These are phyloP conservation scores for Pelobates cultripes DNA, from an alignment of 2,797 vertebrate genomes.

Conservation along the genomic window DNA sequence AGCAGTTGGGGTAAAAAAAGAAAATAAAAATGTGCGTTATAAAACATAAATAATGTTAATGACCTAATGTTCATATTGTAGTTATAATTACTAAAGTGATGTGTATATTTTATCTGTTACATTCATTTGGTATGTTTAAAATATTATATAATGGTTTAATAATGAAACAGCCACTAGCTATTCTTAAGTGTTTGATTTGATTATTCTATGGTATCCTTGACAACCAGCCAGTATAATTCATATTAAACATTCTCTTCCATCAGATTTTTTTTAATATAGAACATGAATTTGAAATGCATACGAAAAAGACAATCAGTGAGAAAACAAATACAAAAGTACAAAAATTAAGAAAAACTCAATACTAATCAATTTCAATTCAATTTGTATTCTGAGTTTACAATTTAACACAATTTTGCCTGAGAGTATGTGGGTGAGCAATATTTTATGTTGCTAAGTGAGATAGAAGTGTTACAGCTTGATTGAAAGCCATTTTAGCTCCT, in stretches of 20 bases:
- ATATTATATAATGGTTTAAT: slow-evolving; percentile 42
- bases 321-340: slow-evolving; percentile 54
- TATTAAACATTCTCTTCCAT: slow-evolving; percentile 64
- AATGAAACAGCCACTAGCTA: slow-evolving; percentile 28
- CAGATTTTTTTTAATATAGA: slow-evolving; percentile 61
- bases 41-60: background rate
- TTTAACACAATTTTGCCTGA: slow-evolving; percentile 39
- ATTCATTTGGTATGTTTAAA: slow-evolving; percentile 36
- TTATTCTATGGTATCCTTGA: slow-evolving; percentile 55
- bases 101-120: slow-evolving; percentile 2
- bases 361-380: slow-evolving; percentile 60
- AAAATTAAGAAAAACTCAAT: slow-evolving; percentile 47
- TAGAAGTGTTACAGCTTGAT: slow-evolving; percentile 38
- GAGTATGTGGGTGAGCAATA: slow-evolving; percentile 42
- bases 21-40: no score
- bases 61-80: background rate
- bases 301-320: slow-evolving; percentile 46
- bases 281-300: slow-evolving; percentile 23
- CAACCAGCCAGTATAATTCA: slow-evolving; percentile 62
- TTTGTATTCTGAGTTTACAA: slow-evolving; percentile 35
- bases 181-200: slow-evolving; percentile 22
- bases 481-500: slow-evolving; percentile 50
- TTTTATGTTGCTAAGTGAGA: slow-evolving; percentile 49
- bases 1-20: no score
- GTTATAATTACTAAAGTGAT: slow-evolving; percentile 22